Base-by-base conservation (phyloP, 2,113 vertebrate species). In the Cathartes aura region DNA sequence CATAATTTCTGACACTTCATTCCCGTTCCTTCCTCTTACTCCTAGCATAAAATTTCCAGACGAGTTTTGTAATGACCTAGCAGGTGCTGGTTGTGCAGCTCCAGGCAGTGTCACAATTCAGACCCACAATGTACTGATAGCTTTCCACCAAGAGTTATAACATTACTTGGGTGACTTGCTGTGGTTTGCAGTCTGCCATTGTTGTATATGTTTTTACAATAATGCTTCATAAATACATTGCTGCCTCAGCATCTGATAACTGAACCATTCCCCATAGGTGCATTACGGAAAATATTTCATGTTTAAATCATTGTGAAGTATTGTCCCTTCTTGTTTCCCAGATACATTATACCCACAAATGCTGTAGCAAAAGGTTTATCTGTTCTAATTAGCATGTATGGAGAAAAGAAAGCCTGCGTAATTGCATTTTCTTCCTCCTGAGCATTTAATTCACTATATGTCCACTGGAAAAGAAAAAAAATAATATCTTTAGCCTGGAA, bases 1-100 rank as follows among this genome's bases (percentile, higher is more conserved):
- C 91, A 87, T 97, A 95, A 97, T 96, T 98, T 94, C 88, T 97
- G 70, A 94, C 52, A 71, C 71, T 80, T 90, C 76, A 70, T 70
- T 73, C 70, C 74, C 20, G 68, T 70, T 92, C 50, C 87, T 66
- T 95, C 52, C 29, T 95, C 68, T 87, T 91, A 80, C 24, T 94
- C 75, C 75, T 40, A 62, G 64, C 45, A 93, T 95, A 97, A 98
- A 97, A 97, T 89, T 95, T 71, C 73, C 71, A 87, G 95, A 93
- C 62, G 91, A 93, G 55, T 95, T 96, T 95, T 83, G 58, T 97
- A 96, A 96, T 91, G 92, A 94, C 79, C 89, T 96, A 68, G 53
- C 52, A 87, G 82, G 47, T 88, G 60, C 72, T 90, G 70, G 70
- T 60, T 73, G 43, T 85, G 87, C 68, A 93, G 45, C 63, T 94